Evolutionary conservation across 2,113 vertebrate genomes (phyloP), one percentile per base, ranked within the genome.

Genomic region (Xenopus laevis): DNA sequence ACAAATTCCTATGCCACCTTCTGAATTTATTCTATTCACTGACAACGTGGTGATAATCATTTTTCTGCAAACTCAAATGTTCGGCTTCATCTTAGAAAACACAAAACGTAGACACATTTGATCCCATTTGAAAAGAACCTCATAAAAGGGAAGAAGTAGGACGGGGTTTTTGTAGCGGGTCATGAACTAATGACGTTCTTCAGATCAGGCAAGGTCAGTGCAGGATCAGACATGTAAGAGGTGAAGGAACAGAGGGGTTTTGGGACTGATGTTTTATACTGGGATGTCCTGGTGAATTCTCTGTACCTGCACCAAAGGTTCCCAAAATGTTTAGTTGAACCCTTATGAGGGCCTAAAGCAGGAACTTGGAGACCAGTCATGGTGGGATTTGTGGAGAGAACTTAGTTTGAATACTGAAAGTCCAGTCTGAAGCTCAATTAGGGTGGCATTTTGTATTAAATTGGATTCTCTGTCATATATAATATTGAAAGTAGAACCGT

Each of bases 141-240:
- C 21, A 50, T 61, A 57, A 13, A 53, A 65, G 71, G 71, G 52
- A 21, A 10, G 62, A n/a, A 66, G 59, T 30, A 58, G 18, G 30
- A 47, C 20, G 16, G 30, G 9, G 10, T 33, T 66, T 72, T 23
- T 44, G 17, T 47, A 64, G 12, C 23, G 55, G 71, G 63, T 74
- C 72, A 17, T 17, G 63, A 74, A 64, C 72, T 50, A 6, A 13
- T 47, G 16, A 20, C 15, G 64, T 59, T 55, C 66, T 13, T 21
- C 21, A 21, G 52, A 27, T 53, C 23, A 53, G 17, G 30, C 20
- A 65, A 59, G 33, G 64, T 74, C 72, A 59, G n/a, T 30, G 55
- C 72, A 74, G 65, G 72, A 74, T 59, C 55, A 74, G 72, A 74
- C 72, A 17, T 66, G 63, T 59, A 60, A 15, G 59, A 10, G 21